Evolutionary conservation across 1,140 invertebrate genomes (phyloP).

Genomic region (Drosophila sp.): DNA sequence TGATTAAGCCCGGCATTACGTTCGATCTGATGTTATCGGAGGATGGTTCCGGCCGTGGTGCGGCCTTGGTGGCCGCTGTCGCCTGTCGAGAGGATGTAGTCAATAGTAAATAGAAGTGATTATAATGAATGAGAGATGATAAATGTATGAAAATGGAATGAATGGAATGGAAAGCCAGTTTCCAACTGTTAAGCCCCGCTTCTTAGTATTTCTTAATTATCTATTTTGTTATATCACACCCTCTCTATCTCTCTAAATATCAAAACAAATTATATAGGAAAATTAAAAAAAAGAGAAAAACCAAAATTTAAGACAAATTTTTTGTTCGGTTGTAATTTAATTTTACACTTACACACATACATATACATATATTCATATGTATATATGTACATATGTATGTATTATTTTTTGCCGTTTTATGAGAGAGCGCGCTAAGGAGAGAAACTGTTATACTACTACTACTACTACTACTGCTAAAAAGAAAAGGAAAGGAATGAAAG

Average conservation of each 20-base stretch:
- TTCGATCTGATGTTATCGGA: conserved; percentile 99
- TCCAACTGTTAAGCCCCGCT: conserved; percentile 5
- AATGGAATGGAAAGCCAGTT: background rate
- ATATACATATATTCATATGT: background rate
- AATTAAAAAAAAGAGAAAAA: conserved; percentile 20
- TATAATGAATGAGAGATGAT: background rate
- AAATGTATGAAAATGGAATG: conserved; percentile 3
- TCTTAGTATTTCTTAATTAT: conserved; percentile 13
- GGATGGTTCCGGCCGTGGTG: conserved; percentile 98
- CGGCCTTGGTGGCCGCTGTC: conserved; percentile 98
- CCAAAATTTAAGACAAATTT: conserved; percentile 6
- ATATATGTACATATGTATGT: background rate
- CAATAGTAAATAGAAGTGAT: conserved; percentile 52
- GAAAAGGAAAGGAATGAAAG: conserved; percentile 1
- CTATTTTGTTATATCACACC: conserved; percentile 9
- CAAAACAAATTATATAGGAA: conserved; percentile 4
- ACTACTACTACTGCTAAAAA: conserved; percentile 54
- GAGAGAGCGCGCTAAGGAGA: conserved; percentile 18
- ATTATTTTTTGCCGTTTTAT: background rate
- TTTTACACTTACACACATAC: background rate
- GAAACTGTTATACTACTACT: conserved; percentile 69
- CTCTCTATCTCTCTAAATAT: conserved; percentile 3
- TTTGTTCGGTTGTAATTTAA: conserved; percentile 9
- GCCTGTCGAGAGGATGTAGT: conserved; percentile 84
- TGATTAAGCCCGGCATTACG: conserved; percentile 89